phyloP scores from a whole-genome alignment of 2,113 vertebrate species.

The Cheirogaleus medius region DNA sequence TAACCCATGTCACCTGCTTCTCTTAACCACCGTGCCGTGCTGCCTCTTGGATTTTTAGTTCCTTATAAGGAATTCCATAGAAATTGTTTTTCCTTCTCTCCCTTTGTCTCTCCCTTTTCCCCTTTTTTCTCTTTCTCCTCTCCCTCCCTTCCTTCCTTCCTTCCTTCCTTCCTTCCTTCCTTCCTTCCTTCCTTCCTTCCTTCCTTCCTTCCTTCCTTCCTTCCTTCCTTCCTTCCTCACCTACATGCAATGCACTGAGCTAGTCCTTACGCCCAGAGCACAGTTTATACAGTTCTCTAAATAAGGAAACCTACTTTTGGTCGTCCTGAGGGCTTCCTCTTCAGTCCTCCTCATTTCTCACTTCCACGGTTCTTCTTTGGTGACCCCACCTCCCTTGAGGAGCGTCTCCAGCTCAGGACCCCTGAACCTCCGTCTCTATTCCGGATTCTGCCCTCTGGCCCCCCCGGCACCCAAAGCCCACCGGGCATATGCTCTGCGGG shows the following conservation, averaged over 20 bases:
- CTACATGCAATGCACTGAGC: neutral
- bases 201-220: neutral
- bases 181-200: neutral
- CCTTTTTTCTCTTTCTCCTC: neutral
- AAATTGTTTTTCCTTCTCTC: neutral
- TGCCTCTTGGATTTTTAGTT: neutral
- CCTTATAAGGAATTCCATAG: neutral
- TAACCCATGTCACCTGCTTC: neutral
- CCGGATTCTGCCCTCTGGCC: neutral
- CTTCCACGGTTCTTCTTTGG: neutral
- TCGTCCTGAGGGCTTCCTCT: neutral
- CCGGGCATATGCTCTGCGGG: too few relatives aligned
- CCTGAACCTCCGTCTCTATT: neutral
- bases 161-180: neutral
- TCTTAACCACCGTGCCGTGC: neutral
- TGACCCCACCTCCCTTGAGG: neutral
- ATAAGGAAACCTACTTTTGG: neutral
- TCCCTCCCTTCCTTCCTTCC: neutral
- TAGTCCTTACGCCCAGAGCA: neutral
- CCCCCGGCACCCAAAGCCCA: neutral
- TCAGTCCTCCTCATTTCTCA: neutral
- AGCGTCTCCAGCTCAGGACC: neutral
- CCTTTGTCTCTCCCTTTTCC: neutral
- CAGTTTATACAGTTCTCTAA: too few relatives aligned
- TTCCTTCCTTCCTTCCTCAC: neutral